These are phyloP conservation scores for Nanorana parkeri DNA, from an alignment of 2,113 vertebrate species.

Conservation along the genomic window DNA sequence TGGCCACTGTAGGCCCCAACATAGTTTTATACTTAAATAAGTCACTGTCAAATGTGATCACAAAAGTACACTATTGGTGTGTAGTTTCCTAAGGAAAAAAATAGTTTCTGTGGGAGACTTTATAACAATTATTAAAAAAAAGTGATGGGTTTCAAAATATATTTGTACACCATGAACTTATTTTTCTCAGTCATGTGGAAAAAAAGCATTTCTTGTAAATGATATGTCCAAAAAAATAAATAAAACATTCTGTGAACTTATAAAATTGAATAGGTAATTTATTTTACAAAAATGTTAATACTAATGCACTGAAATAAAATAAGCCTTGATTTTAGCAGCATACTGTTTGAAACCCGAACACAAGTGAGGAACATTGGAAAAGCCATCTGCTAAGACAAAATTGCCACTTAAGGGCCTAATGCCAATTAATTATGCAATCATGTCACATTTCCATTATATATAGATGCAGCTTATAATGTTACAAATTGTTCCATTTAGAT, in stretches of 20 bases:
- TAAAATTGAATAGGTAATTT: background rate
- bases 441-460: constrained; percentile 41
- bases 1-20: background rate
- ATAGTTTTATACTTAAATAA: background rate
- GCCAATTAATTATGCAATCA: constrained; percentile 44
- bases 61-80: background rate
- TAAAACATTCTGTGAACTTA: too few species aligned
- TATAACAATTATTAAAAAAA: background rate
- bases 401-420: constrained; percentile 36
- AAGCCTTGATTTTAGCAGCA: constrained; percentile 16
- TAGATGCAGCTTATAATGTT: constrained; percentile 50
- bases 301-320: background rate
- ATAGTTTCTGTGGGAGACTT: too few species aligned
- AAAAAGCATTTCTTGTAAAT: too few species aligned
- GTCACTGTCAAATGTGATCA: background rate
- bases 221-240: too few species aligned
- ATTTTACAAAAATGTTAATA: background rate
- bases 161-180: too few species aligned
- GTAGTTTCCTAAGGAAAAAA: background rate
- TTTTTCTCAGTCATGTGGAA: too few species aligned
- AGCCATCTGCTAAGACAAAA: constrained; percentile 42
- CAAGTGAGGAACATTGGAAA: constrained; percentile 33
- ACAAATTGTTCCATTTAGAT: constrained; percentile 51
- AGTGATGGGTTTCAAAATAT: background rate
- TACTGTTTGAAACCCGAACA: constrained; percentile 15